These are phyloP conservation scores for Trachelus iudaicus DNA, from an alignment of 2,888 invertebrate genomes.

Conservation along the genomic window DNA sequence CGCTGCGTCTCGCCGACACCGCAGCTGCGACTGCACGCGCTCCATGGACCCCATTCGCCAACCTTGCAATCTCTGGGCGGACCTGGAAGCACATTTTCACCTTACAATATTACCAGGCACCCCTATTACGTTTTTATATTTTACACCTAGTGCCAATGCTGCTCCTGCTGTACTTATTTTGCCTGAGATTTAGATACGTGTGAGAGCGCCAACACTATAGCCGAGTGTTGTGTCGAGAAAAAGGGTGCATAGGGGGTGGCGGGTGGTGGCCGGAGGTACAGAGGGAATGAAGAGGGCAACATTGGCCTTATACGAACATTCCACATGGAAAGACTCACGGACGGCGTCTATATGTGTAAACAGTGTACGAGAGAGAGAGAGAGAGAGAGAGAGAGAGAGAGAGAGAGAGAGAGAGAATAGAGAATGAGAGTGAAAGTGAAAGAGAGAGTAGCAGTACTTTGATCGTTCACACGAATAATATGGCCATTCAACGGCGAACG, in stretches of 20 bases:
- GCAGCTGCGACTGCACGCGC: constrained; percentile 87
- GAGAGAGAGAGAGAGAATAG: constrained; percentile 5
- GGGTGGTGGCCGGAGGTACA: background rate
- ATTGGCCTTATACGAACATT: background rate
- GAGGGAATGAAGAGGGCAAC: background rate
- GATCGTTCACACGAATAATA: constrained; percentile 46
- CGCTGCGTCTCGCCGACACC: constrained; percentile 90
- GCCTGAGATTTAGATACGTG: no score
- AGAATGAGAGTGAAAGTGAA: background rate
- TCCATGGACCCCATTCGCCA: constrained; percentile 88
- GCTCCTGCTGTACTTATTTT: no score
- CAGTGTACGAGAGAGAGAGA: constrained; percentile 6
- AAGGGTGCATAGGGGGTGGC: no score
- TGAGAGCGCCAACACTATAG: no score
- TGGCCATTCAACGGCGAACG: constrained; percentile 41
- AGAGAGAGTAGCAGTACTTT: constrained; percentile 32
- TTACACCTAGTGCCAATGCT: no score
- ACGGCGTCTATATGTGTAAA: no score
- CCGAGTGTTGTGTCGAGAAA: no score
- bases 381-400: constrained; percentile 13
- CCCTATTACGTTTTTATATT: no score
- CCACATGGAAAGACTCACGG: no score
- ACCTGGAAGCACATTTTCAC: constrained; percentile 60
- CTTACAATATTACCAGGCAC: no score
- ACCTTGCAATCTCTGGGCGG: constrained; percentile 85